Evolutionary conservation across 2,888 invertebrate genomes (phyloP).

Genomic region (Thera obeliscata): DNA sequence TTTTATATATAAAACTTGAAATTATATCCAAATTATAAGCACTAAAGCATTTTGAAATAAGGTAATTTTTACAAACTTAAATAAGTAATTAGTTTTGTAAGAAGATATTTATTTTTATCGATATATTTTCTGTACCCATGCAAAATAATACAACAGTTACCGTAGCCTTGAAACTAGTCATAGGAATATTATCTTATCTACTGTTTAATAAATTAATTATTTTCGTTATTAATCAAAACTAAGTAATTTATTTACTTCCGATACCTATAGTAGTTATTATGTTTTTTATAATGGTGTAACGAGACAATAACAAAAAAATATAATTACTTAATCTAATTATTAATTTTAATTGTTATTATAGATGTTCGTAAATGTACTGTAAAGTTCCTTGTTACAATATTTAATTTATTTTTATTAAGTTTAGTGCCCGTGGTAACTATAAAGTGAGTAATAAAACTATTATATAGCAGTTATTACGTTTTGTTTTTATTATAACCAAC

Average conservation of each 20-base stretch:
- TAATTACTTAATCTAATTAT: not conserved
- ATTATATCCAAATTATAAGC: not conserved
- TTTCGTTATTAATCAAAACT: not conserved
- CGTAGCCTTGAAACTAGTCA: conserved; percentile 39
- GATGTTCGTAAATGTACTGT: conserved; percentile 1
- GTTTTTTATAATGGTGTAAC: conserved; percentile 10
- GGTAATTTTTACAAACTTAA: conserved; percentile 14
- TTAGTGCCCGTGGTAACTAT: not conserved
- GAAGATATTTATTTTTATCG: conserved; percentile 26
- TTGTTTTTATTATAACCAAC: not conserved
- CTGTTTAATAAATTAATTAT: conserved; percentile 1
- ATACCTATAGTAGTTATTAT: not conserved
- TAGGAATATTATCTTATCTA: conserved; percentile 22
- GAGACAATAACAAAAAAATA: conserved; percentile 18
- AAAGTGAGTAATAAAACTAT: conserved; percentile 1
- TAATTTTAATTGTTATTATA: not conserved
- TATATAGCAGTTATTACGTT: not conserved
- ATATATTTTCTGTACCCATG: conserved; percentile 28
- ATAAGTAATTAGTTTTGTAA: conserved; percentile 18
- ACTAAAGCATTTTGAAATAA: conserved; percentile 29
- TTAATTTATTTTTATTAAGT: conserved; percentile 12
- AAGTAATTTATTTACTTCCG: conserved; percentile 3
- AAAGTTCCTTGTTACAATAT: conserved; percentile 22
- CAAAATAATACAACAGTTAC: not conserved
- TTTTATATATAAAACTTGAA: not conserved